Evolutionary conservation across 1,140 invertebrate genomes (phyloP).

Genomic region (Apocrypta bakeri): DNA sequence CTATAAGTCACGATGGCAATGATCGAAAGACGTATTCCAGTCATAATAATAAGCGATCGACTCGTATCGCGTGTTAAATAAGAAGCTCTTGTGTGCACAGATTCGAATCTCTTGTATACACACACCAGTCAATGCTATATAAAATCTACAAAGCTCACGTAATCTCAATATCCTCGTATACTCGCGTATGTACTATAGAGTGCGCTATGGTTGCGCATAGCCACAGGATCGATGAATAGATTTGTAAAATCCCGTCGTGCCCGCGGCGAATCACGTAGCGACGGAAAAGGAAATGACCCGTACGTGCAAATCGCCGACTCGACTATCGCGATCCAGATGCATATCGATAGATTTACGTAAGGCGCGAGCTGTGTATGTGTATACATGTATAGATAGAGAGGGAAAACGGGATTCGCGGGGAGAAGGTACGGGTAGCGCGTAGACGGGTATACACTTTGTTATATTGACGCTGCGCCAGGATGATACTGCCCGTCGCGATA

Average conservation of each 20-base stretch:
- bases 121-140: too few relatives aligned
- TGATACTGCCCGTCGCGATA: constrained; percentile 37
- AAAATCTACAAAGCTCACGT: background rate
- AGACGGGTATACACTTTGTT: constrained; percentile 12
- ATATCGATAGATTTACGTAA: constrained; percentile 40
- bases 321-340: constrained; percentile 34
- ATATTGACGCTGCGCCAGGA: background rate
- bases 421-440: background rate
- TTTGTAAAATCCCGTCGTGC: constrained; percentile 23
- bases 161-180: background rate
- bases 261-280: constrained; percentile 12
- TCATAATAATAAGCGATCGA: too few relatives aligned
- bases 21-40: too few relatives aligned
- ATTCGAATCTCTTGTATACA: too few relatives aligned
- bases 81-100: too few relatives aligned
- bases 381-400: background rate
- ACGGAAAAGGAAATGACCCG: constrained; percentile 47
- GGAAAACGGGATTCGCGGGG: background rate
- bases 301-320: constrained; percentile 26
- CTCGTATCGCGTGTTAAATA: too few relatives aligned
- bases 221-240: constrained; percentile 19
- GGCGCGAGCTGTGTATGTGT: background rate
- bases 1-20: too few relatives aligned
- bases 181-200: too few relatives aligned
- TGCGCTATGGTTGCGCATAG: background rate